Evolutionary conservation across 1,140 invertebrate species (phyloP).

Genomic region (Aleiodes sp.): DNA sequence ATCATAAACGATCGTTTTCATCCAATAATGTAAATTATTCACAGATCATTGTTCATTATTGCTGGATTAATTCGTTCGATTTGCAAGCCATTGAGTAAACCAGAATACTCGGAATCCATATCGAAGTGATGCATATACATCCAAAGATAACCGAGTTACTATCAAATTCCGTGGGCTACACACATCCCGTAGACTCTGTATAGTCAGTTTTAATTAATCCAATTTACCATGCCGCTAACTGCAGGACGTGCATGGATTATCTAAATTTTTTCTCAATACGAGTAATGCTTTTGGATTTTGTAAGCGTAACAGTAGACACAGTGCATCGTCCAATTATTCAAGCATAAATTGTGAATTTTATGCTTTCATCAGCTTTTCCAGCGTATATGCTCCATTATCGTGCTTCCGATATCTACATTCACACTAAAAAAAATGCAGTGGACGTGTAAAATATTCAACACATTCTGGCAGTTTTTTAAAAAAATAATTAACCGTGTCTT

Average conservation of each 20-base stretch:
- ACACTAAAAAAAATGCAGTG: too few relatives aligned
- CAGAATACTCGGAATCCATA: not conserved
- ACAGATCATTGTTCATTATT: conserved; percentile 4
- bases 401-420: too few relatives aligned
- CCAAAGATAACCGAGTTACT: conserved; percentile 34
- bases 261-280: conserved; percentile 37
- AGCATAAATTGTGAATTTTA: conserved; percentile 41
- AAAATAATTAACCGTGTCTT: too few relatives aligned
- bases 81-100: not conserved
- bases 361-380: conserved; percentile 24
- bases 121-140: conserved; percentile 11
- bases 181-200: not conserved
- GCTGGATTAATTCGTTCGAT: not conserved
- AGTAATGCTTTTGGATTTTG: too few relatives aligned
- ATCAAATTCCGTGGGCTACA: not conserved
- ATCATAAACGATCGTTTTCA: not conserved
- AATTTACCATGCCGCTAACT: conserved; percentile 46
- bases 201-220: conserved; percentile 51
- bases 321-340: conserved; percentile 33
- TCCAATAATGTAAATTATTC: not conserved
- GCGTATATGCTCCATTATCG: too few relatives aligned
- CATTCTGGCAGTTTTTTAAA: too few relatives aligned
- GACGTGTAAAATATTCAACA: too few relatives aligned
- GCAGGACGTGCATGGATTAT: conserved; percentile 39
- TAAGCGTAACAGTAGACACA: not conserved